Evolutionary conservation across 2,113 vertebrate species (phyloP), one percentile per base, ranked within the genome.

Genomic region (Chaenogobius annularis): DNA sequence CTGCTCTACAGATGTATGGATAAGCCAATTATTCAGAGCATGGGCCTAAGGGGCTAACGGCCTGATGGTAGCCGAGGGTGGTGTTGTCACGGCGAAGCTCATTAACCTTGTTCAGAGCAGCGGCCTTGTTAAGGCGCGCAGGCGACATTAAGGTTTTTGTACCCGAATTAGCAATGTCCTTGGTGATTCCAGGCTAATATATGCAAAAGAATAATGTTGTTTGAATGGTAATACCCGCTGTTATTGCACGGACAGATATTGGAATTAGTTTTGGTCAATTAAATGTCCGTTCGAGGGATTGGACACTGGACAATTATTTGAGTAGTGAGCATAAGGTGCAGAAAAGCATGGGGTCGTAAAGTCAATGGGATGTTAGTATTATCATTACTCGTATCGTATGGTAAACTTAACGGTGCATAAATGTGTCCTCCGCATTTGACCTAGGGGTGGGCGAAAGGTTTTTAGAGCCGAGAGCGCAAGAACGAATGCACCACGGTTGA

Each of bases 11-110:
- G 63, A 81, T 59, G 61, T 82, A 81, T 48, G 62, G 71, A 74
- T 83, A 67, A 58, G 70, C 48, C 82, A 86, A 72, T 86, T 73
- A 85, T 75, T 67, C 22, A 3, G 69, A 71, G 52, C 72, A 59
- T 74, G 61, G 80, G 68, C 77, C 74, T 69, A 54, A 43, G 69
- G 26, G 63, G 74, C 62, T 35, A 76, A 76, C 50, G 73, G 56
- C 61, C 68, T 79, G 61, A 80, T 84, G 6, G 66, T 67, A 63
- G 71, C 26, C 50, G 47, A 19, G 56, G 72, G 61, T 78, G 48
- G 44, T 61, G 67, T 73, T n/a, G 63, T 68, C 77, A 66, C 23
- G 48, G 71, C 46, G 73, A 79, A 10, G 68, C 67, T 75, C 43
- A 79, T 87, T 83, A 89, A 83, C 73, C 77, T 77, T 0, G 19